Evolutionary conservation across 2,888 invertebrate species (phyloP).

Genomic region (Rhaphigaster nebulosa): DNA sequence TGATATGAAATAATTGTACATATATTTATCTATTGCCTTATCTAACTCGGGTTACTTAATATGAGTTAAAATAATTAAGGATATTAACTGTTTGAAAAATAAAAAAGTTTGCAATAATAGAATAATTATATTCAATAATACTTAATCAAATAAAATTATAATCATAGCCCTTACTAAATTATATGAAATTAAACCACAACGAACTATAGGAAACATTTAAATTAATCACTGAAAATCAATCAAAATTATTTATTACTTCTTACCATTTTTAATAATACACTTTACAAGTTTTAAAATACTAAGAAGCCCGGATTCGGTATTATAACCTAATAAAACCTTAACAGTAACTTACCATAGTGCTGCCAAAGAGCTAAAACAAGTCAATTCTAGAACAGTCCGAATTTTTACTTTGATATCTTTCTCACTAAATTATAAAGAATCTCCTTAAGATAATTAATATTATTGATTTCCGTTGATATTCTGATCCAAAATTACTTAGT

Average conservation of each 20-base stretch:
- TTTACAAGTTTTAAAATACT: background rate
- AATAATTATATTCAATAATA: background rate
- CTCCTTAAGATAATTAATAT: too few species aligned
- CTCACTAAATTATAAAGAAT: too few species aligned
- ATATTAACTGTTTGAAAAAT: background rate
- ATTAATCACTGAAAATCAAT: background rate
- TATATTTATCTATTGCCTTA: too few species aligned
- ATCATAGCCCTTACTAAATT: background rate
- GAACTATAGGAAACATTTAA: background rate
- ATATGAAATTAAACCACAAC: background rate
- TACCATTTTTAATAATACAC: background rate
- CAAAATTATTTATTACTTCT: background rate
- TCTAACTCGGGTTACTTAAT: too few species aligned
- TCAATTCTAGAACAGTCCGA: background rate
- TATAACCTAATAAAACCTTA: constrained; percentile 4
- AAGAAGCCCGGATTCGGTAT: background rate
- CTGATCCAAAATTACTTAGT: too few species aligned
- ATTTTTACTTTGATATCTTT: background rate
- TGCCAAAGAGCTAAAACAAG: background rate
- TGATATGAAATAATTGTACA: background rate
- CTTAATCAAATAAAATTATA: background rate
- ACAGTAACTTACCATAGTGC: background rate
- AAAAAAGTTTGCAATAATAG: background rate
- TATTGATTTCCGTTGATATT: too few species aligned
- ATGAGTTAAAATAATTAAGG: background rate